These are phyloP conservation scores for Cyprinodon diabolis DNA, from an alignment of 2,797 vertebrate species.

Conservation along the genomic window DNA sequence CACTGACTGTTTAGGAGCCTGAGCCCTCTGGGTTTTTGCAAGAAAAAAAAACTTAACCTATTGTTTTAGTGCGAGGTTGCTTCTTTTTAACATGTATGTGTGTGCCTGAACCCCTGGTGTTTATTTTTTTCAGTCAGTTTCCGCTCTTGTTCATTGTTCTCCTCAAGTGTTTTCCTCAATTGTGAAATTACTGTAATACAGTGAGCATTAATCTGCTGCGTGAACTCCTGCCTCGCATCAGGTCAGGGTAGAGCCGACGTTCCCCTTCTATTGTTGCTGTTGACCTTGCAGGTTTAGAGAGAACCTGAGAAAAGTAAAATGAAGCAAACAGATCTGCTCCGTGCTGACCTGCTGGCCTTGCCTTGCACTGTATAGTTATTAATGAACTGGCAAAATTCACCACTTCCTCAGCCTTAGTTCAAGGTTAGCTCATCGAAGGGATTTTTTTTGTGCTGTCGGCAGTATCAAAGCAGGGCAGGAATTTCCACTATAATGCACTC, in stretches of 20 bases:
- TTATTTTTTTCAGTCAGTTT: conserved; percentile 67
- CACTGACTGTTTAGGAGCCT: conserved; percentile 69
- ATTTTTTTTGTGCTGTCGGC: conserved; percentile 33
- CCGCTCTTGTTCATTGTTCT: conserved; percentile 73
- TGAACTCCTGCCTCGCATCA: conserved; percentile 59
- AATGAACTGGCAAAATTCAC: conserved; percentile 62
- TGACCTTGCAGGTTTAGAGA: conserved; percentile 70
- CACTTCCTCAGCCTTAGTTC: conserved; percentile 51
- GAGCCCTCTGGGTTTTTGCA: conserved; percentile 58
- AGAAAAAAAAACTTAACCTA: conserved; percentile 52
- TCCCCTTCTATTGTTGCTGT: conserved; percentile 66
- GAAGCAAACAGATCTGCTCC: conserved; percentile 43
- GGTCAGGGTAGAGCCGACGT: conserved; percentile 59
- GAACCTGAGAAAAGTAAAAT: conserved; percentile 63
- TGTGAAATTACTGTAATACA: conserved; percentile 64
- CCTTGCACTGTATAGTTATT: conserved; percentile 49
- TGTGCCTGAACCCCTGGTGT: conserved; percentile 38
- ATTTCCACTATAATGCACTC: conserved; percentile 24
- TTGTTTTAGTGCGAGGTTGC: conserved; percentile 56
- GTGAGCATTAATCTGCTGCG: conserved; percentile 64
- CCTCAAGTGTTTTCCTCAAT: conserved; percentile 73
- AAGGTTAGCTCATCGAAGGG: conserved; percentile 61
- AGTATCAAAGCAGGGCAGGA: conserved; percentile 26
- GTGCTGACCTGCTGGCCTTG: conserved; percentile 53
- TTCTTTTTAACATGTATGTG: conserved; percentile 29